Percentiles rank a stretch among this genome's conserved stretches.
Conservation (phyloP, 1,140 invertebrate species). For the Melanaphis sacchari region DNA sequence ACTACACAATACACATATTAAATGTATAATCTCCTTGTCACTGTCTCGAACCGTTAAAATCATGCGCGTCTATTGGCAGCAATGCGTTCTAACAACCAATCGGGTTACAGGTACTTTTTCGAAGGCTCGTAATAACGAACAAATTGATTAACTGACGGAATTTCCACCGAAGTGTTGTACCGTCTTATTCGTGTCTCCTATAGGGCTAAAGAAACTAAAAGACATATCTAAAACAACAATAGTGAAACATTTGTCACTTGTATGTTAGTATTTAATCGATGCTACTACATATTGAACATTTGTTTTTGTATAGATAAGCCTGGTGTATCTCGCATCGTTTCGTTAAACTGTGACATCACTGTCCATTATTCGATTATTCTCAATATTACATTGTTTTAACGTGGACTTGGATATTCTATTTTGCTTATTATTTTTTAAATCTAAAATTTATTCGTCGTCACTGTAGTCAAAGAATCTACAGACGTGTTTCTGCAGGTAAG, state of each 20-base stretch:
- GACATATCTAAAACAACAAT: neutral
- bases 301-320: neutral
- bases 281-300: neutral
- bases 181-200: neutral
- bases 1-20: too few relatives aligned
- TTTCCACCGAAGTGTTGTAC: neutral
- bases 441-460: neutral
- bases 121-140: slow-evolving; percentile 15
- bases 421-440: too few relatives aligned
- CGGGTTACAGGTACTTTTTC: neutral
- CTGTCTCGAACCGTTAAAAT: neutral
- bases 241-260: too few relatives aligned
- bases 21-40: neutral
- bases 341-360: neutral
- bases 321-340: neutral
- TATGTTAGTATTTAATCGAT: neutral
- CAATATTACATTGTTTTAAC: neutral
- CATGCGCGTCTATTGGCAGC: neutral
- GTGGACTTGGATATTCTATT: too few relatives aligned
- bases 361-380: neutral
- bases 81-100: neutral
- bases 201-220: neutral
- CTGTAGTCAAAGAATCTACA: neutral
- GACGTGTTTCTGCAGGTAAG: neutral
- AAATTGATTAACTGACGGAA: neutral